Base-by-base conservation (phyloP, 2,113 vertebrate species). In the Brachionichthys hirsutus region DNA sequence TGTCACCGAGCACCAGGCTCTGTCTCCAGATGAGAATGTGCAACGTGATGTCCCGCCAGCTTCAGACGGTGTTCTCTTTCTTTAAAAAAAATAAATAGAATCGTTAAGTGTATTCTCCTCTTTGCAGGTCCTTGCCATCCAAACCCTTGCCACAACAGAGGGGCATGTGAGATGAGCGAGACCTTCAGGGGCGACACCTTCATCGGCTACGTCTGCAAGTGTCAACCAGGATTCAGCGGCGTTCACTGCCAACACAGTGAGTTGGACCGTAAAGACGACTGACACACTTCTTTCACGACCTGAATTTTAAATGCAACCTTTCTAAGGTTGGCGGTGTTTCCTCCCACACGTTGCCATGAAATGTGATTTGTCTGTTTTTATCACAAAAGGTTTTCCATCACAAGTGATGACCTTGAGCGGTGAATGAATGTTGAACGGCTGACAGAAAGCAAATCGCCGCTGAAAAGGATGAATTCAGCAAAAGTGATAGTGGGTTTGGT, bases 241-340 rank as follows among this genome's bases (percentile, higher is more conserved):
- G 90, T 97, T 80, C 97, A 98, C 90, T 98, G 97, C 85, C 97
- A 99, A 72, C 97, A 98, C 91, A 99, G 97, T 99, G 94, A 96
- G 96, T 93, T 47, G 1, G 41, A 52, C 20, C 20, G 17, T 9
- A 7, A 34, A 18, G n/a, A 56, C 14, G 10, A 13, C 19, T 24
- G 13, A 65, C 45, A 45, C 4, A 14, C 17, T 46, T 9, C 11
- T 0, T 46, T 7, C 3, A 6, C 9, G 43, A 54, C 50, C 2
- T 12, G 3, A 19, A 54, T 57, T 12, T 22, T 24, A 51, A 60
- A 47, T 54, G 9, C 47, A 18, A 3, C 6, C 0, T 19, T 20
- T 43, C 12, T 22, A 40, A 55, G 18, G 6, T 12, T 7, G 9
- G 15, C 6, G 9, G 13, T 12, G 2, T n/a, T 20, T 55, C 12